A percentile compares a stretch with the other conserved stretches of the same genome.
These are phyloP conservation scores for Sesia apiformis DNA, from an alignment of 2,888 invertebrate genomes.

Conservation along the genomic window DNA sequence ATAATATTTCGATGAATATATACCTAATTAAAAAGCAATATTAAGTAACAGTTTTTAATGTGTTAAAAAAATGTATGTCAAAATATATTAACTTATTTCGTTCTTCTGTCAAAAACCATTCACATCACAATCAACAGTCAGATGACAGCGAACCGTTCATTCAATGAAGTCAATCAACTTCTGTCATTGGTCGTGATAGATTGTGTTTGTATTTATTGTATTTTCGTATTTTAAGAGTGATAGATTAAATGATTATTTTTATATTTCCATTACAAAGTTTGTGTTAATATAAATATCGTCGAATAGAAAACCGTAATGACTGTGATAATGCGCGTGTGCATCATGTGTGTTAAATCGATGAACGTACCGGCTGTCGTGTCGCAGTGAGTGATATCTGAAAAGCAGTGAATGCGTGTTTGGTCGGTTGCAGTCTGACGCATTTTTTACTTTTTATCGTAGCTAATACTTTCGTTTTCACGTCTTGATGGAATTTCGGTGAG, in stretches of 20 bases:
- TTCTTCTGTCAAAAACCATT: too few relatives aligned
- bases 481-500: slow-evolving; percentile 5
- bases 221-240: neutral
- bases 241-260: neutral
- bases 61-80: too few relatives aligned
- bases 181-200: neutral
- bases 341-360: neutral
- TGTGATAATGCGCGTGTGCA: neutral
- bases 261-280: neutral
- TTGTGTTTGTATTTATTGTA: neutral
- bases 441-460: slow-evolving; percentile 7
- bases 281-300: neutral
- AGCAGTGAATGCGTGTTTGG: slow-evolving; percentile 18
- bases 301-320: neutral
- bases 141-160: too few relatives aligned
- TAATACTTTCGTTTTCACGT: slow-evolving; percentile 9
- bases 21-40: too few relatives aligned
- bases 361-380: neutral
- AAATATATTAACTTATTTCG: too few relatives aligned
- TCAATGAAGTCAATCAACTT: neutral
- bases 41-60: too few relatives aligned
- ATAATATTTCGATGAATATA: too few relatives aligned
- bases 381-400: slow-evolving; percentile 23
- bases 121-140: too few relatives aligned
- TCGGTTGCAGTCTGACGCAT: slow-evolving; percentile 4